Evolutionary conservation across 2,113 vertebrate species (phyloP), one percentile per base, ranked within the genome.

Genomic region (Gulo gulo): DNA sequence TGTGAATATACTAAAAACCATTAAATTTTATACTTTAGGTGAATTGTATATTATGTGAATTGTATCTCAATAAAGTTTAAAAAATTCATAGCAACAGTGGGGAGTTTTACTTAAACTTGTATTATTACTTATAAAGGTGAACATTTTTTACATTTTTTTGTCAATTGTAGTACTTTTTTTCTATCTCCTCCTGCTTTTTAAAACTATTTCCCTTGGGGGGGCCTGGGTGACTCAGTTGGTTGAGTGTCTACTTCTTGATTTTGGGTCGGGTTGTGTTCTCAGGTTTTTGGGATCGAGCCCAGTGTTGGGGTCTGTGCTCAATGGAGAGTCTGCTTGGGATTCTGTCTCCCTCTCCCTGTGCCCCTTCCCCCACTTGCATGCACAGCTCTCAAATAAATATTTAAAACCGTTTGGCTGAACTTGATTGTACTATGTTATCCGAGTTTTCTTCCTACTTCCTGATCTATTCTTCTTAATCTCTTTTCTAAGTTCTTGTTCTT

Each of bases 1-100:
- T 74, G 91, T 73, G 91, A 74, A 21, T 93, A 84, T 85, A 61
- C 80, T 74, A 74, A 93, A 91, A 93, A 47, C 26, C 69, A 85
- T 74, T 93, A 85, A 65, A 42, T 93, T 26, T 13, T 63, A 20
- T 78, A 31, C 8, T 78, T 78, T 78, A 29, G 63, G 34, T 86
- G 36, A 65, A 9, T 93, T 34, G 8, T 78, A 23, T 63, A 45
- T 93, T 65, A 76, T 34, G 7, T 86, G 45, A 86, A 52, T 86
- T 86, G 8, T 34, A 42, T 76, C 55, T 52, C 24, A 31, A 31
- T 50, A 50, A 93, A 76, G 26, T 85, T 50, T 26, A 67, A 71
- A 36, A 65, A 4, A 14, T 57, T 63, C n/a, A 52, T 65, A 86
- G 45, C 8, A 13, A 20, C 76, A 76, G 47, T 61, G 39, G 29